These are phyloP conservation scores for Nannobrachium achirus DNA, from an alignment of 2,113 vertebrate genomes.

Conservation along the genomic window DNA sequence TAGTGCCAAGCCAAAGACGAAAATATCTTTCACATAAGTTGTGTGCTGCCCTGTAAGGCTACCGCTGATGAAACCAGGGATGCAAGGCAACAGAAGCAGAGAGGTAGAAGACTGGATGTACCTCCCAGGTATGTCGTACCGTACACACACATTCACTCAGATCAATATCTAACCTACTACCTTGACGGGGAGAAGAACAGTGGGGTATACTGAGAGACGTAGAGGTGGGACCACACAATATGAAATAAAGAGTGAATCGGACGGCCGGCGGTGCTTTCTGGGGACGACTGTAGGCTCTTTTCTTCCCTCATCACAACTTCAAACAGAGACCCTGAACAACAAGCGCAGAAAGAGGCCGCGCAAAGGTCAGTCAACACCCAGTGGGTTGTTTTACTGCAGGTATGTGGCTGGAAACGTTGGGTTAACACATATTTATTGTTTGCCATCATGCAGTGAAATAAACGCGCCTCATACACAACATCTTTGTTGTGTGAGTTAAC, in stretches of 20 bases:
- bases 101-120: constrained; percentile 35
- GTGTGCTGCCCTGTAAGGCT: constrained; percentile 38
- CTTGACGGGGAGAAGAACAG: constrained; percentile 39
- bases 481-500: not conserved
- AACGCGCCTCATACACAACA: not conserved
- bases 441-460: not conserved
- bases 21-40: constrained; percentile 29
- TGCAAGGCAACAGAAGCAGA: constrained; percentile 28
- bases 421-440: not conserved
- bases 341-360: not conserved
- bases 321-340: constrained; percentile 39
- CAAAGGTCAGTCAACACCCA: not conserved
- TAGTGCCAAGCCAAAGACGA: constrained; percentile 53
- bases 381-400: too few species aligned
- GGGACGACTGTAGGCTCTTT: constrained; percentile 45
- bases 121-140: constrained; percentile 38
- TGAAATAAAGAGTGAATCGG: constrained; percentile 2
- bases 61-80: constrained; percentile 22
- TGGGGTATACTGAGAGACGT: constrained; percentile 35
- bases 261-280: constrained; percentile 40
- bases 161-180: constrained; percentile 65
- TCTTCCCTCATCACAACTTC: constrained; percentile 48
- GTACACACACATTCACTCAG: constrained; percentile 22
- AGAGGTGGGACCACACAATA: constrained; percentile 34
- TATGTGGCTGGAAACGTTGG: not conserved